Conservation (phyloP, 2,797 vertebrate species). For the Peromyscus eremicus region DNA sequence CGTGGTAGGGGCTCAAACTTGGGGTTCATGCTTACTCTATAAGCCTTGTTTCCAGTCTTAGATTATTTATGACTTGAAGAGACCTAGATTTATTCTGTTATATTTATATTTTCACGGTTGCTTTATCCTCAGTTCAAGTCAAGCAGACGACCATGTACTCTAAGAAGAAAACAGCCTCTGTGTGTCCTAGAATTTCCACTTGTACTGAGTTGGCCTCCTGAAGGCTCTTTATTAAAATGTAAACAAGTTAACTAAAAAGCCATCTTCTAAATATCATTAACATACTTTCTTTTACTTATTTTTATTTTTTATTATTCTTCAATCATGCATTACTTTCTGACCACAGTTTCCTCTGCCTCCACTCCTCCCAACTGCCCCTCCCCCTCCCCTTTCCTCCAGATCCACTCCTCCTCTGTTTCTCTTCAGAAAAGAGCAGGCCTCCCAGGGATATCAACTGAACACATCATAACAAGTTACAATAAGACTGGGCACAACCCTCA, state of each 20-base stretch:
- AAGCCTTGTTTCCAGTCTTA: neutral
- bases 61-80: neutral
- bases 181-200: neutral
- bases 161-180: slow-evolving; percentile 9
- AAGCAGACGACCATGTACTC: slow-evolving; percentile 23
- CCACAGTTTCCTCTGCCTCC: neutral
- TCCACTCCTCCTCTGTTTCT: neutral
- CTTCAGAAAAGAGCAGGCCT: neutral
- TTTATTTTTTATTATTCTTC: neutral
- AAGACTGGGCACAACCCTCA: neutral
- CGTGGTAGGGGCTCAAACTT: neutral
- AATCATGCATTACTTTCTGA: neutral
- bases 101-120: neutral
- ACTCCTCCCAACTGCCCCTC: neutral
- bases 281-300: neutral
- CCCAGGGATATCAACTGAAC: neutral
- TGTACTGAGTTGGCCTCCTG: neutral
- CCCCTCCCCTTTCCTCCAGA: neutral
- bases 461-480: neutral
- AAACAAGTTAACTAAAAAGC: slow-evolving; percentile 54
- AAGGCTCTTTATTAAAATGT: slow-evolving; percentile 63
- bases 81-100: neutral
- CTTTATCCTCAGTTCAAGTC: neutral
- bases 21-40: neutral
- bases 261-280: slow-evolving; percentile 58